Evolutionary conservation across 1,140 invertebrate species (phyloP).

Genomic region (Nasonia longicornis): DNA sequence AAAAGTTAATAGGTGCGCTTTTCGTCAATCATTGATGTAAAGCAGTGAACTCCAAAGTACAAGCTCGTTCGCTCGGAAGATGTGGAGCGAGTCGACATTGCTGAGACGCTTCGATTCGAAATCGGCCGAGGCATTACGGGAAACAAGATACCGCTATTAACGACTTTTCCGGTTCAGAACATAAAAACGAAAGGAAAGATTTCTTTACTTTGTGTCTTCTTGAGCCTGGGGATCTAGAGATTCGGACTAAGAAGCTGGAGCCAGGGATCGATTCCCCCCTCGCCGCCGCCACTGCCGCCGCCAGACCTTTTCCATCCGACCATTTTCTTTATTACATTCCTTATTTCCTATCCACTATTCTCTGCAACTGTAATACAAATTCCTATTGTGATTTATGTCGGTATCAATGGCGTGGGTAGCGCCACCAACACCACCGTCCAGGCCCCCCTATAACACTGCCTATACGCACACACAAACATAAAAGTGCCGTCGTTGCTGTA

Average conservation of each 20-base stretch:
- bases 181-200: neutral
- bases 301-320: conserved; percentile 55
- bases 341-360: conserved; percentile 69
- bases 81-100: no score
- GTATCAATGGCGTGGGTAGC: conserved; percentile 65
- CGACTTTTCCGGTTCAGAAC: neutral
- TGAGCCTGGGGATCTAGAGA: conserved; percentile 43
- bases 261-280: neutral
- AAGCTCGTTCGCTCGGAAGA: no score
- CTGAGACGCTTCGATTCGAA: neutral
- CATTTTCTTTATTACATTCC: conserved; percentile 72
- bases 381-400: conserved; percentile 72
- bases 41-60: no score
- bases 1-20: no score
- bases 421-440: conserved; percentile 47
- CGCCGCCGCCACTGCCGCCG: conserved; percentile 6
- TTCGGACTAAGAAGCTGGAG: conserved; percentile 36
- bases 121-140: conserved; percentile 17
- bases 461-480: conserved; percentile 3
- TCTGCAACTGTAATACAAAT: conserved; percentile 71
- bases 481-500: neutral
- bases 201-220: conserved; percentile 29
- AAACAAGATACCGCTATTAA: conserved; percentile 22
- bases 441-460: neutral
- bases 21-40: no score